Evolutionary conservation across 2,113 vertebrate genomes (phyloP).

Genomic region (Corythornis vintsioides): DNA sequence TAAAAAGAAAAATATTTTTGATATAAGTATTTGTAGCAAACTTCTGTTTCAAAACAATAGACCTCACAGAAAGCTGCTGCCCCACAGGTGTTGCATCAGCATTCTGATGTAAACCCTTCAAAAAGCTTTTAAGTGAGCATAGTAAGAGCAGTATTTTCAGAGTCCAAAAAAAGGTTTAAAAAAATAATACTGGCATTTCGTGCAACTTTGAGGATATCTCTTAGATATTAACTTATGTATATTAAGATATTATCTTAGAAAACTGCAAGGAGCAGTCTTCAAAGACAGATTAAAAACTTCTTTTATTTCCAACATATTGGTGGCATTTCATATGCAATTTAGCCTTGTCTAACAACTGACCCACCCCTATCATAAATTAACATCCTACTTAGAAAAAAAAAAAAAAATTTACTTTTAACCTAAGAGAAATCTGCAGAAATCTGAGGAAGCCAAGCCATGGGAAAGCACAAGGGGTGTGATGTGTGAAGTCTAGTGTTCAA

Average conservation of each 20-base stretch:
- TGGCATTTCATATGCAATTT: background rate
- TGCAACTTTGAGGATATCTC: background rate
- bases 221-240: background rate
- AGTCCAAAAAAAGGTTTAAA: background rate
- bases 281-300: background rate
- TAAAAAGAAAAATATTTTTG: background rate
- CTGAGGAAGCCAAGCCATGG: accelerated
- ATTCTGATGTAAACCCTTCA: background rate
- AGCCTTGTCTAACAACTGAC: background rate
- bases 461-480: accelerated
- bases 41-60: background rate
- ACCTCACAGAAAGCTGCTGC: background rate
- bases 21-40: background rate
- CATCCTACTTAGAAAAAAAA: no score
- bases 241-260: background rate
- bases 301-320: background rate
- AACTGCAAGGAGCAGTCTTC: background rate
- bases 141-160: background rate
- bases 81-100: background rate
- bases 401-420: background rate
- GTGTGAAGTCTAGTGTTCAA: background rate
- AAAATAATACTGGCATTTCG: background rate
- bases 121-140: background rate
- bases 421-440: background rate
- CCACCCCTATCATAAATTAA: background rate